Evolutionary conservation across 2,888 invertebrate species (phyloP).

Genomic region (Dexiosoma caninum): DNA sequence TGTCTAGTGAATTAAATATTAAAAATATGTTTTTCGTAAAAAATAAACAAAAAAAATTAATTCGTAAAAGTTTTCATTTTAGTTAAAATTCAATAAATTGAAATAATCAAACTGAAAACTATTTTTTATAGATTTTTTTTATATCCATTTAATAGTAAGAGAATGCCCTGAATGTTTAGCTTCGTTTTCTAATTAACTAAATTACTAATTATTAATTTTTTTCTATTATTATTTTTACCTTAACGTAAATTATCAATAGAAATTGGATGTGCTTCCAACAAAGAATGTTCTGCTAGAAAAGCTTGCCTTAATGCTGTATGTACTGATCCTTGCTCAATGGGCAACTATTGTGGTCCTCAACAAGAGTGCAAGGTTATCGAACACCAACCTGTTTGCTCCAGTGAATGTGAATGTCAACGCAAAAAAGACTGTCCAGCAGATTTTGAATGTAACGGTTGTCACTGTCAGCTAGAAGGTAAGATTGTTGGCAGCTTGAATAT

Average conservation of each 20-base stretch:
- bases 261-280: constrained; percentile 87
- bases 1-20: constrained; percentile 29
- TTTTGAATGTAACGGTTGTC: constrained; percentile 84
- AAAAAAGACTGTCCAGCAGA: constrained; percentile 82
- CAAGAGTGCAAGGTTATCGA: constrained; percentile 90
- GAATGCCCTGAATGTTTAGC: constrained; percentile 54
- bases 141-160: constrained; percentile 33
- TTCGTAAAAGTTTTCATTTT: constrained; percentile 42
- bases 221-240: constrained; percentile 20
- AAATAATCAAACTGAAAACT: constrained; percentile 41
- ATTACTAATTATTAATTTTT: constrained; percentile 6
- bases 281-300: constrained; percentile 87
- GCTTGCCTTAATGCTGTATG: constrained; percentile 89
- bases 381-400: constrained; percentile 90
- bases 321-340: constrained; percentile 87
- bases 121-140: constrained; percentile 41
- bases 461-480: constrained; percentile 81
- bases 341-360: constrained; percentile 85
- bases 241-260: constrained; percentile 78
- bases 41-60: constrained; percentile 9
- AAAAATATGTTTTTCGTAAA: constrained; percentile 1
- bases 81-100: constrained; percentile 47
- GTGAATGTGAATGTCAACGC: constrained; percentile 82
- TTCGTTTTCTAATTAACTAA: not conserved
- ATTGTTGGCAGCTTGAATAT: too few species aligned